phyloP scores from a whole-genome alignment of 2,113 vertebrate species.

The Esox niger region DNA sequence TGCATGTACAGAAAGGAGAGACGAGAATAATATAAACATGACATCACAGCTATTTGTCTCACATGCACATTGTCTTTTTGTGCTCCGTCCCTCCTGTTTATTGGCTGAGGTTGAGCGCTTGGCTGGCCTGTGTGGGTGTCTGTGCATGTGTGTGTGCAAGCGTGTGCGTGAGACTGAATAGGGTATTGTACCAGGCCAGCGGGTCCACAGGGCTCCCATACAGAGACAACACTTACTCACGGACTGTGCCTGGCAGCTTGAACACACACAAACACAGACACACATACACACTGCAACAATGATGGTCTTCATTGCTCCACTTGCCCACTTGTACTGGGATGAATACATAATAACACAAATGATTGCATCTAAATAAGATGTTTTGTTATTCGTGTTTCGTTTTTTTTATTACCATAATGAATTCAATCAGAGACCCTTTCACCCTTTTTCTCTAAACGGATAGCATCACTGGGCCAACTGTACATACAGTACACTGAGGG shows the following conservation, averaged over 20 bases:
- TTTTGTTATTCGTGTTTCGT: conserved; percentile 66
- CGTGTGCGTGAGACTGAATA: conserved; percentile 77
- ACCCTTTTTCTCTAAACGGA: conserved; percentile 58
- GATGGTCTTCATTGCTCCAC: conserved; percentile 85
- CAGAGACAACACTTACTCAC: conserved; percentile 87
- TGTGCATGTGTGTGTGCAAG: conserved; percentile 34
- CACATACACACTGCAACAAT: conserved; percentile 79
- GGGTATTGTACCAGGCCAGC: conserved; percentile 88
- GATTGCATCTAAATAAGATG: conserved; percentile 82
- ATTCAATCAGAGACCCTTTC: conserved; percentile 67
- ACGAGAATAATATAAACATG: conserved; percentile 64
- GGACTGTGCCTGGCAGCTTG: conserved; percentile 91
- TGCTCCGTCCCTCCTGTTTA: conserved; percentile 52
- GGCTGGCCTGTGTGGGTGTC: conserved; percentile 59
- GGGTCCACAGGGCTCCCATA: conserved; percentile 85
- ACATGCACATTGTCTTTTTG: conserved; percentile 70
- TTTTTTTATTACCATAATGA: conserved; percentile 55
- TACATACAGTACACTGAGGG: too few relatives aligned
- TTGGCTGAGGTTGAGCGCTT: conserved; percentile 73
- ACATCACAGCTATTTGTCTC: conserved; percentile 83
- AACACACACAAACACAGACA: conserved; percentile 74
- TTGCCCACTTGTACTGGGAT: conserved; percentile 73
- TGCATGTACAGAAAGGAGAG: background rate
- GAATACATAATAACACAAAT: conserved; percentile 70
- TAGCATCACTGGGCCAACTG: conserved; percentile 43